phyloP scores from a whole-genome alignment of 2,113 vertebrate species.

The Bubalus kerabau region DNA sequence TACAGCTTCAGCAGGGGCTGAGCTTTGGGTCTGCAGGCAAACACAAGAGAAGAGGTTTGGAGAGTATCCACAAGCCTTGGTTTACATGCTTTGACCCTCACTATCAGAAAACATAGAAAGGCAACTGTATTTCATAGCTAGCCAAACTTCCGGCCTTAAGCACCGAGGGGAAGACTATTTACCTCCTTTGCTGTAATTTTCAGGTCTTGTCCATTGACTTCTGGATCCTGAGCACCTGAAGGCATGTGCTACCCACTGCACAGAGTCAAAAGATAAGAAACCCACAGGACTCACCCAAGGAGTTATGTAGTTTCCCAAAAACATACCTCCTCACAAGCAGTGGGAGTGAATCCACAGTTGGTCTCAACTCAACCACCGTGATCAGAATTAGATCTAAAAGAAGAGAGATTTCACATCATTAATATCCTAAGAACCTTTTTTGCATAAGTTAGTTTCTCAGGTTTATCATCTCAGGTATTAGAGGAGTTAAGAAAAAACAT shows the following conservation, averaged over 20 bases:
- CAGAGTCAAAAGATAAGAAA: background rate
- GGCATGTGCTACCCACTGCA: background rate
- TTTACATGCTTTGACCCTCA: background rate
- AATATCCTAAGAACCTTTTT: background rate
- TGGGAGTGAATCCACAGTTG: background rate
- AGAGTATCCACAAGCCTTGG: background rate
- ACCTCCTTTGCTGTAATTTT: background rate
- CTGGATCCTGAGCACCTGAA: background rate
- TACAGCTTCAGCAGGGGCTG: background rate
- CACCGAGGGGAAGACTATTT: rapidly evolving
- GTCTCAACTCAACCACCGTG: background rate
- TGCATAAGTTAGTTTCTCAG: background rate
- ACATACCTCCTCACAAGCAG: background rate
- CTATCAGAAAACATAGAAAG: background rate
- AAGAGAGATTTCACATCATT: background rate
- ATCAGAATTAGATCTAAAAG: background rate
- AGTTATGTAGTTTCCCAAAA: background rate
- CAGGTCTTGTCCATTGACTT: background rate
- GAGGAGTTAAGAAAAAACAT: background rate
- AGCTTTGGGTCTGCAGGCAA: background rate
- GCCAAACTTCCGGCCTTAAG: background rate
- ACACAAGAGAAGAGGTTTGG: background rate
- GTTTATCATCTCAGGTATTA: background rate
- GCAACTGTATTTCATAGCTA: background rate
- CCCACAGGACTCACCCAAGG: background rate